These are phyloP conservation scores for Coenonympha arcania DNA, from an alignment of 2,888 invertebrate species.

Conservation along the genomic window DNA sequence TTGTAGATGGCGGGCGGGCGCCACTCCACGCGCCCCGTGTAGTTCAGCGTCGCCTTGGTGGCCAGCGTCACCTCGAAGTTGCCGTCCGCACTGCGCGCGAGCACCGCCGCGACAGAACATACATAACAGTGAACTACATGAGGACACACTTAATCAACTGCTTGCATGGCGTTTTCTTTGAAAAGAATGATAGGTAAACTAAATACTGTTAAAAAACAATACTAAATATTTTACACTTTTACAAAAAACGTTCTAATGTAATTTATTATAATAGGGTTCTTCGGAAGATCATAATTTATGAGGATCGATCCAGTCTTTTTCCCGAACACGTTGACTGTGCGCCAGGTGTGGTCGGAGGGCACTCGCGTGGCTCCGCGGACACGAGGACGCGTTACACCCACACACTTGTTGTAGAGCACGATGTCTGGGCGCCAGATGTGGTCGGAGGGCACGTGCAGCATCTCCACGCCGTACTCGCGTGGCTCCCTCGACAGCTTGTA, in stretches of 20 bases:
- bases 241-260: no score
- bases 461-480: conserved; percentile 80
- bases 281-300: no score
- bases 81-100: conserved; percentile 84
- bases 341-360: neutral
- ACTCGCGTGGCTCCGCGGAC: neutral
- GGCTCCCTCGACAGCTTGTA: conserved; percentile 79
- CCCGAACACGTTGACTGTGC: no score
- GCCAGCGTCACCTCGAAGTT: conserved; percentile 93
- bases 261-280: no score
- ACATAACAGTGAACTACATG: no score
- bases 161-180: no score
- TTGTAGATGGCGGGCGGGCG: conserved; percentile 97
- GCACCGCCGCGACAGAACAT: no score
- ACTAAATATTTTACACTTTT: no score
- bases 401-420: neutral
- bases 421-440: neutral
- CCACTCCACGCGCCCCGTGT: conserved; percentile 92
- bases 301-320: no score
- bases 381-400: neutral
- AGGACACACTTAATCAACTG: no score
- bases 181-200: no score
- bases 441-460: conserved; percentile 78
- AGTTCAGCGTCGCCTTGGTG: conserved; percentile 91
- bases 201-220: no score